Evolutionary conservation across 2,888 invertebrate species (phyloP).

Genomic region (Caenorhabditis drosophilae): DNA sequence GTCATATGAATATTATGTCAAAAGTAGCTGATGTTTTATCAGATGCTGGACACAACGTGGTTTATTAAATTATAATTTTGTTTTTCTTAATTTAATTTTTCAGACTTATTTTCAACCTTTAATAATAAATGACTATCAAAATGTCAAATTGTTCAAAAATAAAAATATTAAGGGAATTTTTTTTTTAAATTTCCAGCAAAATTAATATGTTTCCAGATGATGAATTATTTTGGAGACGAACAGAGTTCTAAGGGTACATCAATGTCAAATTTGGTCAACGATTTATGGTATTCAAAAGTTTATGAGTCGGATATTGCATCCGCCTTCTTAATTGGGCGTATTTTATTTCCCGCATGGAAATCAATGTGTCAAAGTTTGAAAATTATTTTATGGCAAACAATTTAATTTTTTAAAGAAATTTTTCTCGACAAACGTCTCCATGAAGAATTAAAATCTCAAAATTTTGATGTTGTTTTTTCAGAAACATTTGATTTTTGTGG

Average conservation of each 20-base stretch:
- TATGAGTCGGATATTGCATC: slow-evolving; percentile 10
- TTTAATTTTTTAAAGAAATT: slow-evolving; percentile 13
- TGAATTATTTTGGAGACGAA: slow-evolving; percentile 26
- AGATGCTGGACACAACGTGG: slow-evolving; percentile 37
- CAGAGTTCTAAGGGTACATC: slow-evolving; percentile 11
- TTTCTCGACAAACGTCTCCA: slow-evolving; percentile 24
- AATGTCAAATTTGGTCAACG: slow-evolving; percentile 2
- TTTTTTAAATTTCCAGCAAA: too few species aligned
- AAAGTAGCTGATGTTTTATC: slow-evolving; percentile 27
- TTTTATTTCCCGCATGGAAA: slow-evolving; percentile 10
- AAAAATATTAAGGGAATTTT: slow-evolving; percentile 4
- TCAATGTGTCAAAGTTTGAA: slow-evolving; percentile 31
- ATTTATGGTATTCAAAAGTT: slow-evolving; percentile 18
- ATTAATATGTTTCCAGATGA: too few species aligned
- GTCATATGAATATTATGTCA: slow-evolving; percentile 34
- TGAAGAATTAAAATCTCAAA: slow-evolving; percentile 2
- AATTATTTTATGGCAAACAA: neutral
- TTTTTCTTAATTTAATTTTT: too few species aligned
- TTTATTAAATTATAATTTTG: too few species aligned
- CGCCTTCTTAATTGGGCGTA: slow-evolving; percentile 1
- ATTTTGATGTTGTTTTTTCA: slow-evolving; percentile 26
- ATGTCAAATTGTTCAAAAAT: slow-evolving; percentile 18
- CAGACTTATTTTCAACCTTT: slow-evolving; percentile 30
- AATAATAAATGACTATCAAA: slow-evolving; percentile 14
- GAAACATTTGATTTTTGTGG: slow-evolving; percentile 35